Evolutionary conservation across 2,888 invertebrate genomes (phyloP).

Genomic region (Aradus depressus): DNA sequence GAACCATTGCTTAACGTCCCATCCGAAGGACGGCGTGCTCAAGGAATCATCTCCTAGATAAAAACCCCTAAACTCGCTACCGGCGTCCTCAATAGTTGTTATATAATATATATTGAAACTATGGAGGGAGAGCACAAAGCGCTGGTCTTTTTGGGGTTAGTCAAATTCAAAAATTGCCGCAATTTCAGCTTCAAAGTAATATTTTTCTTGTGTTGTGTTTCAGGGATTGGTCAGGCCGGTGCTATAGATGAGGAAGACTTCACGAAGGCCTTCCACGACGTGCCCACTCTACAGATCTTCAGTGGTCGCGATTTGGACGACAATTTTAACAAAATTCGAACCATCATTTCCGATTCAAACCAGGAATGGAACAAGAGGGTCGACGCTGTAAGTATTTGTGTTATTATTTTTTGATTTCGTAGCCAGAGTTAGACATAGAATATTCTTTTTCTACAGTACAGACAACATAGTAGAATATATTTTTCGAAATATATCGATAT

Average conservation of each 20-base stretch:
- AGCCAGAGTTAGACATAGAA: neutral
- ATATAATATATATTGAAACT: too few relatives aligned
- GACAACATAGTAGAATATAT: neutral
- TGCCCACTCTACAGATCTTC: slow-evolving; percentile 71
- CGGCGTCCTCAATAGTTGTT: too few relatives aligned
- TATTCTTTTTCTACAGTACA: neutral
- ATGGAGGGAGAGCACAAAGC: too few relatives aligned
- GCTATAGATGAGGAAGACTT: slow-evolving; percentile 84
- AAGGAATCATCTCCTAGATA: too few relatives aligned
- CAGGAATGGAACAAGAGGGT: slow-evolving; percentile 91
- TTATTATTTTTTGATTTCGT: neutral
- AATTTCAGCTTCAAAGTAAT: too few relatives aligned
- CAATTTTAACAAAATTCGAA: slow-evolving; percentile 59
- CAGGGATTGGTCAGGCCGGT: slow-evolving; percentile 47
- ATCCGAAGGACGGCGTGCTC: too few relatives aligned
- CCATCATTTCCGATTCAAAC: slow-evolving; percentile 63
- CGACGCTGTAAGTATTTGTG: slow-evolving; percentile 55
- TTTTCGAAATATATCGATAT: neutral
- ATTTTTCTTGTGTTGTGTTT: too few relatives aligned
- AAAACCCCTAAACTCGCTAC: too few relatives aligned
- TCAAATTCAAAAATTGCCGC: too few relatives aligned
- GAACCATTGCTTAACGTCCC: too few relatives aligned
- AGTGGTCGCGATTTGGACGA: slow-evolving; percentile 75
- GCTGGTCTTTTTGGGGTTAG: too few relatives aligned
- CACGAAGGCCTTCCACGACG: slow-evolving; percentile 70